Conservation (phyloP, 2,113 vertebrate species). For the Pygoscelis antarcticus region DNA sequence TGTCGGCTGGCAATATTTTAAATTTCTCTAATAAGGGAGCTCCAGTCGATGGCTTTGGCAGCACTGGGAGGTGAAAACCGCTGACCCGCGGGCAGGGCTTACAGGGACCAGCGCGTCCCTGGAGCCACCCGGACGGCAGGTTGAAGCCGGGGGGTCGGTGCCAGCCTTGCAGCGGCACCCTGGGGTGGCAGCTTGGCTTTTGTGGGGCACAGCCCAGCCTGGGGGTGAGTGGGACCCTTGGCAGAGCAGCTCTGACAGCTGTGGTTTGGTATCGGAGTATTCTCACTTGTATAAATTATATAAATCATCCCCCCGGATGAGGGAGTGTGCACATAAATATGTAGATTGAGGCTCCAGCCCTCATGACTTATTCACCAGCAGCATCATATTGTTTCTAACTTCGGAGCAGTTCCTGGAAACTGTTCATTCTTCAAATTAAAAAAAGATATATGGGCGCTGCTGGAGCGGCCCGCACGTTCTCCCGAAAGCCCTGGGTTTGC, state of each 20-base stretch:
- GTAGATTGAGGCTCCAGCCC: conserved; percentile 52
- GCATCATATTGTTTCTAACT: conserved; percentile 69
- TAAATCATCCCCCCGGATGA: neutral
- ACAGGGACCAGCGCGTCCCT: neutral
- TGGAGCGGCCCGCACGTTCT: neutral
- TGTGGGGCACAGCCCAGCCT: neutral
- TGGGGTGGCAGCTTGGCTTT: neutral
- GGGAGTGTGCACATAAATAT: conserved; percentile 48
- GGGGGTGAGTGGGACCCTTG: neutral
- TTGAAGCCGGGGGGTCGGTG: rapidly evolving
- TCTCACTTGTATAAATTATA: conserved; percentile 1
- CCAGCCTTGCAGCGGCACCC: neutral
- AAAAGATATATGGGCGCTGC: conserved; percentile 12
- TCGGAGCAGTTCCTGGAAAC: conserved; percentile 68
- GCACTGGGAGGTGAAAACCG: neutral
- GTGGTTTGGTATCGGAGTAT: neutral
- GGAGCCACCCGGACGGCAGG: neutral
- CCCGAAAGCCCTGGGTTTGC: neutral
- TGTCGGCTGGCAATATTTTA: neutral
- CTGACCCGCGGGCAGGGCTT: neutral
- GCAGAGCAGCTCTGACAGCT: neutral
- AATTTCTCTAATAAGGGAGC: neutral
- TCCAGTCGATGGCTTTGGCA: neutral
- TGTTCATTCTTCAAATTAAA: conserved; percentile 56
- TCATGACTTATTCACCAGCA: conserved; percentile 70